Evolutionary conservation across 1,140 invertebrate genomes (phyloP).

Genomic region (Zaprionus capensis): DNA sequence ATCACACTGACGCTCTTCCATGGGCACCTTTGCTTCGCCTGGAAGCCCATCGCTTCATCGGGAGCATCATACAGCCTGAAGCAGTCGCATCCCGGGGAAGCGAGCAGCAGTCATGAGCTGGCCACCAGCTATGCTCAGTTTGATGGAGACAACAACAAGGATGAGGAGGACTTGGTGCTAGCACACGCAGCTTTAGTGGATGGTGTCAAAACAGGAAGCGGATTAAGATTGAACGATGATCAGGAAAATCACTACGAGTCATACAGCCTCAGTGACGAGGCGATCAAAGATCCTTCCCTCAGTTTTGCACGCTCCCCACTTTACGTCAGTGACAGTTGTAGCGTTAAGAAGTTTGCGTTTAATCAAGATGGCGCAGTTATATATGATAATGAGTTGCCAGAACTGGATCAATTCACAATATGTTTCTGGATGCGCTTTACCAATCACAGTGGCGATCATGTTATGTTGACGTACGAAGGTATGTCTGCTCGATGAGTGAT

Average conservation of each 20-base stretch:
- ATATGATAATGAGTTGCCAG: conserved; percentile 89
- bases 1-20: background rate
- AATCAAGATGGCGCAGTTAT: conserved; percentile 85
- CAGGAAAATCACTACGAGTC: conserved; percentile 66
- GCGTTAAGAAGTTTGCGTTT: conserved; percentile 83
- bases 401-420: conserved; percentile 92
- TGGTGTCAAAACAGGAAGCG: conserved; percentile 16
- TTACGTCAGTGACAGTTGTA: conserved; percentile 65
- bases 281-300: conserved; percentile 36
- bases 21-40: conserved; percentile 31
- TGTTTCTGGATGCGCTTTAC: conserved; percentile 92
- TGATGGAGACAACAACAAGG: conserved; percentile 33
- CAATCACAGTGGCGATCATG: conserved; percentile 92
- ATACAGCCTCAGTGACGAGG: conserved; percentile 59
- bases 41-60: conserved; percentile 71
- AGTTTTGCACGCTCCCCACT: conserved; percentile 46
- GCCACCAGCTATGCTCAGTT: conserved; percentile 65
- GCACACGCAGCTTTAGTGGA: conserved; percentile 24
- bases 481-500: conserved; percentile 73
- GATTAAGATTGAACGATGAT: conserved; percentile 47
- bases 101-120: conserved; percentile 66
- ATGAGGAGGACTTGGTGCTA: conserved; percentile 21
- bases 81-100: conserved; percentile 77
- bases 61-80: conserved; percentile 69
- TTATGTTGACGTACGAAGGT: conserved; percentile 92